These are phyloP conservation scores for Dryobates pubescens DNA, from an alignment of 2,797 vertebrate species.

Conservation along the genomic window DNA sequence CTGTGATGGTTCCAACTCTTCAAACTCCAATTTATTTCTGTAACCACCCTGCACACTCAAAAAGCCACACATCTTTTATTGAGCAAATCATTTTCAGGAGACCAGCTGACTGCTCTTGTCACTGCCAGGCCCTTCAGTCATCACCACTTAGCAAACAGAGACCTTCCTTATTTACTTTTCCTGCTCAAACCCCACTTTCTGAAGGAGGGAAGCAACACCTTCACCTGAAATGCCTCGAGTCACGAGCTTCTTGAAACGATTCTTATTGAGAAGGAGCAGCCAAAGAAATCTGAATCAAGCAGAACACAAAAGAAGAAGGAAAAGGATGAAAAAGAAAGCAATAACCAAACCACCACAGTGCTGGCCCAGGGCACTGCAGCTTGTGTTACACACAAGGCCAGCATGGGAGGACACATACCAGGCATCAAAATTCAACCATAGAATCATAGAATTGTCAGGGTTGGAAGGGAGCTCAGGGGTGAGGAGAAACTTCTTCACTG, in stretches of 20 bases:
- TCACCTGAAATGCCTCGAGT: background rate
- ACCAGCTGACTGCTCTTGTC: background rate
- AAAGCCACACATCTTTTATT: background rate
- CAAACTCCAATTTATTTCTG: background rate
- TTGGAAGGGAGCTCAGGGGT: no score
- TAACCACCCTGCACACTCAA: background rate
- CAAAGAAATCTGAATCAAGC: conserved; percentile 2
- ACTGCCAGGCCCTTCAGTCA: background rate
- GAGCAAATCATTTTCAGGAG: background rate
- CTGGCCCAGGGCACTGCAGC: background rate
- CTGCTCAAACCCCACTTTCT: background rate
- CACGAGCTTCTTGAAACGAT: background rate
- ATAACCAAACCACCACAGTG: background rate
- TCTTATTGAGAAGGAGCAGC: conserved; percentile 8
- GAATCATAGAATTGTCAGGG: no score
- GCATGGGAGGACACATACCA: background rate
- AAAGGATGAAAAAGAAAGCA: background rate
- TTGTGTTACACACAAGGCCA: background rate
- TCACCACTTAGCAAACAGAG: background rate
- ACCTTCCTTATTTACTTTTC: background rate
- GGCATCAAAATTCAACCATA: background rate
- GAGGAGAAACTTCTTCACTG: no score
- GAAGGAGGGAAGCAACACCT: background rate
- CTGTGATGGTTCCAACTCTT: background rate
- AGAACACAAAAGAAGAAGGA: conserved; percentile 23